Percentiles rank a stretch among this genome's conserved stretches.
phyloP scores from a whole-genome alignment of 2,113 vertebrate genomes.

The Neotoma lepida region DNA sequence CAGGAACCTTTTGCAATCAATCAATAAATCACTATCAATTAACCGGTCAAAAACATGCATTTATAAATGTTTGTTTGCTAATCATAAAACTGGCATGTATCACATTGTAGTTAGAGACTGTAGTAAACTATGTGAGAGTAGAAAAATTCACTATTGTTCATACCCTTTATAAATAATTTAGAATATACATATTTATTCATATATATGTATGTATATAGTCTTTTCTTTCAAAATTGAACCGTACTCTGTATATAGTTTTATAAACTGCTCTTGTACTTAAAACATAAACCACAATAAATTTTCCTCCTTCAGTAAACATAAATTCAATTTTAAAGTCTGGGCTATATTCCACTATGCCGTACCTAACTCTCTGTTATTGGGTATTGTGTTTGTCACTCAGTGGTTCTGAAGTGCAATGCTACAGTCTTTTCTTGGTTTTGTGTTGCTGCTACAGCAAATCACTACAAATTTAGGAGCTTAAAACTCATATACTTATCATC shows the following conservation, averaged over 20 bases:
- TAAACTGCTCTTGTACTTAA: not conserved
- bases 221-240: not conserved
- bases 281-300: not conserved
- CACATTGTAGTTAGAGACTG: not conserved
- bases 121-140: not conserved
- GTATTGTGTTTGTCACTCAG: not conserved
- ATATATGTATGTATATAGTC: not conserved
- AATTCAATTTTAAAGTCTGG: not conserved
- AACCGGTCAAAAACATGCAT: not conserved
- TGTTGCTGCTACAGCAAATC: not conserved
- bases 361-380: not conserved
- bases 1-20: not conserved
- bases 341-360: not conserved
- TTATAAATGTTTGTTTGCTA: not conserved
- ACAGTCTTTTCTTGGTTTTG: not conserved
- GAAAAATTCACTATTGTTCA: not conserved
- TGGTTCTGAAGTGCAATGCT: not conserved
- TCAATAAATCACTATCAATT: not conserved
- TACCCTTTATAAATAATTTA: not conserved
- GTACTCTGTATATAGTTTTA: not conserved
- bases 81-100: not conserved
- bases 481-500: not conserved
- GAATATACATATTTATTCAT: not conserved
- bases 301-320: not conserved
- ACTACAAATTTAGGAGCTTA: not conserved